These are phyloP conservation scores for Creontiades dilutus DNA, from an alignment of 2,888 invertebrate genomes.

Conservation along the genomic window DNA sequence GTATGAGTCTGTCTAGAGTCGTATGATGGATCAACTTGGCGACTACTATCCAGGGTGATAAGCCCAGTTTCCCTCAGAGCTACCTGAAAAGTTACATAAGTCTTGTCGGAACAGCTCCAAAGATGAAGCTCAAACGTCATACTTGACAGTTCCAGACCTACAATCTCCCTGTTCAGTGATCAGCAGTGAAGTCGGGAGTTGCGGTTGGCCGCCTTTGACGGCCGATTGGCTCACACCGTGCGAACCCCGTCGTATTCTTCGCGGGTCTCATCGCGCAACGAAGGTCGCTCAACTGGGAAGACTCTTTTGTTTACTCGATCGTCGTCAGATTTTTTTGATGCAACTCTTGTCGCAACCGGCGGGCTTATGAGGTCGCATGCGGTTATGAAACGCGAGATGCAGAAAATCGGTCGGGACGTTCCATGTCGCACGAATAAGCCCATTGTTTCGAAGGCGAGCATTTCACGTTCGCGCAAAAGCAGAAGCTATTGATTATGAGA, in stretches of 20 bases:
- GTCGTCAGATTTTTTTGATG: neutral
- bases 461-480: too few species aligned
- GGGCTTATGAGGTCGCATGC: neutral
- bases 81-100: too few species aligned
- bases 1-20: too few species aligned
- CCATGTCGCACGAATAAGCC: neutral
- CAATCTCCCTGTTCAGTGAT: too few species aligned
- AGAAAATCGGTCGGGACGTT: slow-evolving; percentile 1
- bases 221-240: slow-evolving; percentile 4
- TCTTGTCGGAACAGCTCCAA: too few species aligned
- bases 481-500: too few species aligned
- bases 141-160: too few species aligned
- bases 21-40: too few species aligned
- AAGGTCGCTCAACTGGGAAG: slow-evolving; percentile 21
- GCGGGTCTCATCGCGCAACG: neutral
- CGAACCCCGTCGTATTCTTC: neutral
- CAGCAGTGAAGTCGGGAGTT: neutral
- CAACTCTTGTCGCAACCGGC: neutral
- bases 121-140: too few species aligned
- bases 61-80: too few species aligned
- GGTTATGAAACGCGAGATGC: neutral
- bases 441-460: neutral
- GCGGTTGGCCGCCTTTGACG: neutral
- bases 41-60: too few species aligned
- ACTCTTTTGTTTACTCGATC: slow-evolving; percentile 8